A percentile compares a stretch with the other conserved stretches of the same genome.
Conservation (phyloP, 2,888 invertebrate species). For the Cotesia congregata region DNA sequence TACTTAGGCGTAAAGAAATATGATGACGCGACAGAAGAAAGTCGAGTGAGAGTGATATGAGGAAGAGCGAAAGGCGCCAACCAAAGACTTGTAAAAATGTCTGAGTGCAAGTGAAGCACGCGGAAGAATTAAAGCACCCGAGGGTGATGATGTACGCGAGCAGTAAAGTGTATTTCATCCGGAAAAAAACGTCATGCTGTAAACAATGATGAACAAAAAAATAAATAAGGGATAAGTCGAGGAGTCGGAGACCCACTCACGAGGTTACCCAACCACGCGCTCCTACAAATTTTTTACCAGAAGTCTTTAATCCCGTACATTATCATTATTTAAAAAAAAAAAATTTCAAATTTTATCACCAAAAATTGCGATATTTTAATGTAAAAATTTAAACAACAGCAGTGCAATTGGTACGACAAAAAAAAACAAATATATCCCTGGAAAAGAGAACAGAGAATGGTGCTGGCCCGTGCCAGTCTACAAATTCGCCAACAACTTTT, state of each 20-base stretch:
- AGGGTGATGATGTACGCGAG: neutral
- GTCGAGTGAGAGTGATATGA: neutral
- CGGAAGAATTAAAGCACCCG: constrained; percentile 12
- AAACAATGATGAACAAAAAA: neutral
- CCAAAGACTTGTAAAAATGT: constrained; percentile 2
- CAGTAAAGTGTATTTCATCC: neutral
- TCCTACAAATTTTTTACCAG: neutral
- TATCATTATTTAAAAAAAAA: neutral
- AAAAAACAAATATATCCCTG: constrained; percentile 16
- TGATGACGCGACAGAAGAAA: constrained; percentile 4
- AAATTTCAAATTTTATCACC: too few species aligned
- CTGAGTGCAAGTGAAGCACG: constrained; percentile 12
- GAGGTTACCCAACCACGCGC: neutral
- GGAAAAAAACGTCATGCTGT: neutral
- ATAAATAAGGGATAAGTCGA: neutral
- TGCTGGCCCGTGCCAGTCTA: constrained; percentile 49
- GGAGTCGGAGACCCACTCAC: neutral
- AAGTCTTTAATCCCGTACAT: neutral
- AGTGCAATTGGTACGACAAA: constrained; percentile 22
- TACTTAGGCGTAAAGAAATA: neutral
- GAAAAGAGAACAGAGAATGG: constrained; percentile 35
- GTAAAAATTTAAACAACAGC: neutral
- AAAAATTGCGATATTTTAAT: constrained; percentile 4
- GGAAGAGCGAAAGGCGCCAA: neutral
- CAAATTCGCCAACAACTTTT: constrained; percentile 28